These are phyloP conservation scores for Temnothorax ravouxi DNA, from an alignment of 2,888 invertebrate species.

Conservation along the genomic window DNA sequence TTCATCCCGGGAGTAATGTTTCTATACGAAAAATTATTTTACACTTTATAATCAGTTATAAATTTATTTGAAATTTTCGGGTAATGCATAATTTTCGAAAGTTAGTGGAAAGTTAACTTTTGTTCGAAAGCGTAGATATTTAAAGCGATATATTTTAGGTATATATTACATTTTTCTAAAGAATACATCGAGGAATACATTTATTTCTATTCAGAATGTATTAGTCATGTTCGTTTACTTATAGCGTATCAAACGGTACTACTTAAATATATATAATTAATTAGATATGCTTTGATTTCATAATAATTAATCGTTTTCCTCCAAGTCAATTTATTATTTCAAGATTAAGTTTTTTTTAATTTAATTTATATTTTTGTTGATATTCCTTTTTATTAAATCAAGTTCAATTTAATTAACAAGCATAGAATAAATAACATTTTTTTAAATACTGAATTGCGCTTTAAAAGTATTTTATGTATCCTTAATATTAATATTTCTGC, in stretches of 20 bases:
- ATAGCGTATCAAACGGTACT: neutral
- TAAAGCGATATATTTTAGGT: neutral
- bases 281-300: neutral
- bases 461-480: neutral
- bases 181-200: neutral
- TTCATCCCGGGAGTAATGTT: neutral
- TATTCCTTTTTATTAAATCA: neutral
- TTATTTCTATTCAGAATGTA: neutral
- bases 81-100: neutral
- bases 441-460: neutral
- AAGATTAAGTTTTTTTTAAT: neutral
- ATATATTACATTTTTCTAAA: neutral
- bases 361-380: neutral
- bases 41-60: neutral
- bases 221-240: neutral
- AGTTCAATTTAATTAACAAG: neutral
- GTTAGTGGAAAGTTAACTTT: neutral
- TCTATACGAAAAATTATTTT: neutral
- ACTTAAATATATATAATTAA: neutral
- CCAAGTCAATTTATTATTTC: neutral
- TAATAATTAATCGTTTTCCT: conserved; percentile 33
- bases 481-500: neutral
- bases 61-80: neutral
- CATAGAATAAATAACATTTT: neutral
- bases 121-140: neutral